A percentile compares a stretch with the other conserved stretches of the same genome.
Conservation (phyloP, 2,888 invertebrate species). For the Tachina grossa region DNA sequence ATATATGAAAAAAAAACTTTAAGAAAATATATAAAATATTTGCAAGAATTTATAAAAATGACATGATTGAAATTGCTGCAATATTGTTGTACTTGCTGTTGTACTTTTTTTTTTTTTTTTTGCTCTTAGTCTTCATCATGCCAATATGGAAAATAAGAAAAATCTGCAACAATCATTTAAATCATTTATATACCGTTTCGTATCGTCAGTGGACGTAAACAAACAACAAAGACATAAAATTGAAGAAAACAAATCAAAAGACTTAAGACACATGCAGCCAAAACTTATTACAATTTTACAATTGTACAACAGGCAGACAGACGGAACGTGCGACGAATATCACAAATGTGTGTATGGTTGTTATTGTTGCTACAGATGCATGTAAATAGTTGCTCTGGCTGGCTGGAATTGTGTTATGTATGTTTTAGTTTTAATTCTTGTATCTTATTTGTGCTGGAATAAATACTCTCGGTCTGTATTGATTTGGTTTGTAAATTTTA, state of each 20-base stretch:
- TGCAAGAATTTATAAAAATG: conserved; percentile 65
- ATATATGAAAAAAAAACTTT: neutral
- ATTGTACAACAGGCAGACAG: neutral
- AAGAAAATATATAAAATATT: conserved; percentile 60
- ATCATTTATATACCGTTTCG: conserved; percentile 27
- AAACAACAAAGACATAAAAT: neutral
- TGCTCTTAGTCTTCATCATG: conserved; percentile 9
- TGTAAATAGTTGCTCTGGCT: neutral
- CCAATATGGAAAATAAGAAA: conserved; percentile 5
- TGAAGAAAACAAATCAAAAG: conserved; percentile 47
- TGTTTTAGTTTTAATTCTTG: conserved; percentile 27
- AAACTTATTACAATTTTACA: conserved; percentile 41
- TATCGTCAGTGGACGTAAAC: neutral
- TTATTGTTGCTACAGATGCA: neutral
- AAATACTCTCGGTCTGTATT: conserved; percentile 21
- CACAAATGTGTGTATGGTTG: conserved; percentile 13
- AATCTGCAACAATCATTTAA: conserved; percentile 42
- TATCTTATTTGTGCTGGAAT: conserved; percentile 22
- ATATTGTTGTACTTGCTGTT: conserved; percentile 49
- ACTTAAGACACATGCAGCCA: conserved; percentile 54
- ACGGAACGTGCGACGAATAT: conserved; percentile 1
- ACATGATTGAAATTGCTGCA: conserved; percentile 68
- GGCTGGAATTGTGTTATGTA: neutral
- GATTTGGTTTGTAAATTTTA: conserved; percentile 49
- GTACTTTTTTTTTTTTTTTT: neutral